Evolutionary conservation across 2,113 vertebrate species (phyloP).

Genomic region (Rhizomys pruinosus): DNA sequence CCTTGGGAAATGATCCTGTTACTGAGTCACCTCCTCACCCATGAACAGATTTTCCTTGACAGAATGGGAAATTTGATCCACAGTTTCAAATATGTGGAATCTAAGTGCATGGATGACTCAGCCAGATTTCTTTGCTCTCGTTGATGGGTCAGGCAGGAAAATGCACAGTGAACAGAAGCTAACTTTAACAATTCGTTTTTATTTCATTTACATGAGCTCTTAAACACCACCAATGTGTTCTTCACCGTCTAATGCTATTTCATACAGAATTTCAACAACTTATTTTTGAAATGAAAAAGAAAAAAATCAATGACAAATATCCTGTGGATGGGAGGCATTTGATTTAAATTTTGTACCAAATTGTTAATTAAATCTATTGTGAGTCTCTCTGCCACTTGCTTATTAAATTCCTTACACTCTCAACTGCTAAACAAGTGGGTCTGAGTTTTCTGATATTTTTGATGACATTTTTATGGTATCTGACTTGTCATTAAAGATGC

Average conservation of each 20-base stretch:
- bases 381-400: conserved; percentile 9
- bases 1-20: not conserved
- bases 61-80: not conserved
- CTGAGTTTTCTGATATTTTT: conserved; percentile 62
- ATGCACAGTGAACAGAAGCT: conserved; percentile 56
- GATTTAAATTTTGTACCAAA: conserved; percentile 70
- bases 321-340: conserved; percentile 55
- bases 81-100: not conserved
- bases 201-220: conserved; percentile 52
- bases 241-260: conserved; percentile 57
- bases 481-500: conserved; percentile 44
- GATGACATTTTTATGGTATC: not conserved
- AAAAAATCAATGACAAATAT: conserved; percentile 63
- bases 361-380: conserved; percentile 62
- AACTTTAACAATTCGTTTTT: conserved; percentile 43
- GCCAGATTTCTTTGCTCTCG: not conserved
- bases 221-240: conserved; percentile 37
- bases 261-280: conserved; percentile 57
- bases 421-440: not conserved
- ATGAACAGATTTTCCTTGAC: not conserved
- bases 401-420: not conserved
- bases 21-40: not conserved
- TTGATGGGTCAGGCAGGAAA: conserved; percentile 64
- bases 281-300: conserved; percentile 66
- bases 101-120: not conserved